Evolutionary conservation across 2,888 invertebrate species (phyloP).

Genomic region (Temnothorax rugatulus): DNA sequence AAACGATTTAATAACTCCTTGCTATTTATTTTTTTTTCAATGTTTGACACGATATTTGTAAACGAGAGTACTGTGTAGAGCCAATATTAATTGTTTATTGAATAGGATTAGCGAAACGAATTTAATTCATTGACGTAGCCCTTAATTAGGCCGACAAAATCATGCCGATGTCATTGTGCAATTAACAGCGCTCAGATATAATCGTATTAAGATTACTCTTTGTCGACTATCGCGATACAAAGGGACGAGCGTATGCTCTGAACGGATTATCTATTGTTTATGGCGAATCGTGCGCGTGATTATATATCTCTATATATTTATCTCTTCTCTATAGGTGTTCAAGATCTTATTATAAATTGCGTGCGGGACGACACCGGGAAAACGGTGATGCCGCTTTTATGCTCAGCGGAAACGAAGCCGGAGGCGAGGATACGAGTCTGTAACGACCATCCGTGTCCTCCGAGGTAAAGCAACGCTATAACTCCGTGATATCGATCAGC

Average conservation of each 20-base stretch:
- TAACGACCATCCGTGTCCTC: conserved; percentile 98
- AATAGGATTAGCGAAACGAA: conserved; percentile 63
- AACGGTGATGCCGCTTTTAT: conserved; percentile 95
- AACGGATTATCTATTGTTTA: conserved; percentile 44
- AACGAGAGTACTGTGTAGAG: background rate
- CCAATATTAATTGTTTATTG: conserved; percentile 57
- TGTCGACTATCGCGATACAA: conserved; percentile 38
- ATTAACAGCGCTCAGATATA: conserved; percentile 61
- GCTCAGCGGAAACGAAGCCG: conserved; percentile 95
- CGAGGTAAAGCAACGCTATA: conserved; percentile 88
- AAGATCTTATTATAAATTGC: conserved; percentile 96
- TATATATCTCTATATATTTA: background rate
- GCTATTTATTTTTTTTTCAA: background rate
- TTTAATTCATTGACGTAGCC: conserved; percentile 47
- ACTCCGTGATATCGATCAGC: background rate
- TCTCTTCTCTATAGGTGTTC: conserved; percentile 86
- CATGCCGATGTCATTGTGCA: conserved; percentile 57
- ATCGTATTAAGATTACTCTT: conserved; percentile 42
- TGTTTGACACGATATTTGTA: background rate
- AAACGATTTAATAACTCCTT: background rate
- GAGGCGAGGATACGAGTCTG: conserved; percentile 96
- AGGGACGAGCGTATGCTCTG: background rate
- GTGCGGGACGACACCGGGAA: conserved; percentile 95
- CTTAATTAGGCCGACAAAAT: conserved; percentile 66
- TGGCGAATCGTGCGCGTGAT: background rate